These are phyloP conservation scores for Salvelinus sp. DNA, from an alignment of 2,113 vertebrate genomes.

Conservation along the genomic window DNA sequence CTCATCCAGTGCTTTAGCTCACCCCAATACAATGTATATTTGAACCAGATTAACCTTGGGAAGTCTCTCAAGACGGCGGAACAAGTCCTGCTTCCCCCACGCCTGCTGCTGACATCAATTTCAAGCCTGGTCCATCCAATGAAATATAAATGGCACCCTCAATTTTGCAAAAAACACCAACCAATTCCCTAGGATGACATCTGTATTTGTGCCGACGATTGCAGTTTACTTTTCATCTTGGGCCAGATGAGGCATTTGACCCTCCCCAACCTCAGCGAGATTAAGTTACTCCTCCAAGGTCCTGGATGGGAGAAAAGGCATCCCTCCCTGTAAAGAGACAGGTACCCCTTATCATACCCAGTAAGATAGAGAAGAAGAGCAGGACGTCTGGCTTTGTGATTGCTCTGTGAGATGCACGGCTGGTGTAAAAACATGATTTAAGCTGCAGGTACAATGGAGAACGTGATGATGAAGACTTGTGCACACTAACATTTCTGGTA, in stretches of 20 bases:
- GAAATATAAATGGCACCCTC: conserved; percentile 17
- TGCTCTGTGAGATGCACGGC: no score
- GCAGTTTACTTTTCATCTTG: conserved; percentile 11
- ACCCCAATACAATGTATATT: neutral
- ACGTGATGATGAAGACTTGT: no score
- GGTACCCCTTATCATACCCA: no score
- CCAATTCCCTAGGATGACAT: neutral
- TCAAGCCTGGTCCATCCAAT: neutral
- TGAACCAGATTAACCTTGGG: conserved; percentile 9
- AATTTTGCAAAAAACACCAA: neutral
- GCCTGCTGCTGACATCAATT: neutral
- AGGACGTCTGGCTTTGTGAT: no score
- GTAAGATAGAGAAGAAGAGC: no score
- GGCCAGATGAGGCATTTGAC: conserved; percentile 1
- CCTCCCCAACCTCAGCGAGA: neutral
- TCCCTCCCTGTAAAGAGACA: neutral
- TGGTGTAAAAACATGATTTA: no score
- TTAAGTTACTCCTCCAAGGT: neutral
- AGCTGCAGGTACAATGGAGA: no score
- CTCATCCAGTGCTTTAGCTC: neutral
- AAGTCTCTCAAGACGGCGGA: neutral
- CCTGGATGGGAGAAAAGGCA: neutral
- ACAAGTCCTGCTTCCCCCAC: neutral
- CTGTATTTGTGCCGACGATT: conserved; percentile 9
- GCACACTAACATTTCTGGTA: no score